Evolutionary conservation across 1,140 invertebrate species (phyloP), one percentile per base, ranked within the genome.

Genomic region (Meloidogyne exigua): DNA sequence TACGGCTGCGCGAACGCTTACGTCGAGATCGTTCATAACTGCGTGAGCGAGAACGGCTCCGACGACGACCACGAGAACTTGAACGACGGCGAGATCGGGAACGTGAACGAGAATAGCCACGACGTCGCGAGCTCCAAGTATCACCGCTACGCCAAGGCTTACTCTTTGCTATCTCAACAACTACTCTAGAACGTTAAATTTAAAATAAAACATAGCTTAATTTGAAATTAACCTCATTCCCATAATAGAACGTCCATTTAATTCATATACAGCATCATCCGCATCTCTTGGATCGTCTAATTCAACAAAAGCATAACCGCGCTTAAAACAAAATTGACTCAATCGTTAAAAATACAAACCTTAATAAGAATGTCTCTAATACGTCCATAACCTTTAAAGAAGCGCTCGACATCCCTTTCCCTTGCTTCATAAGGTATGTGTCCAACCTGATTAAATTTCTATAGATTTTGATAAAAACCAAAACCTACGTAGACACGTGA

Each of bases 341-440:
- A n/a, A 15, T 39, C 28, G 26, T 23, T 32, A 32, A 28, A 49
- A 25, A 2, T 63, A 70, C 12, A 57, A 25, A 73, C 71, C 71
- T 83, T 82, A 72, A 82, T 32, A 32, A 82, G 49, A 65, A 82
- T 83, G 26, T 82, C 81, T n/a, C 81, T 82, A 76, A 82, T 83
- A 21, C 68, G 64, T 65, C 81, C 81, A 77, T 82, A 82, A 21
- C 81, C 82, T 68, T 79, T 76, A 39, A 82, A 82, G 44, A 82
- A 82, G 36, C 72, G 76, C 23, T 82, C 81, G 4, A 82, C 65
- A 68, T 82, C 81, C 5, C 79, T 49, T 68, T 82, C 81, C 62
- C 79, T 26, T 13, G 75, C 82, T 63, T 82, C 75, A 49, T 82
- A 82, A 21, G 82, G 80, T 39, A 82, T 70, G 49, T 79, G 82